Conservation (phyloP, 2,797 vertebrate species). For the Pelodytes ibericus region DNA sequence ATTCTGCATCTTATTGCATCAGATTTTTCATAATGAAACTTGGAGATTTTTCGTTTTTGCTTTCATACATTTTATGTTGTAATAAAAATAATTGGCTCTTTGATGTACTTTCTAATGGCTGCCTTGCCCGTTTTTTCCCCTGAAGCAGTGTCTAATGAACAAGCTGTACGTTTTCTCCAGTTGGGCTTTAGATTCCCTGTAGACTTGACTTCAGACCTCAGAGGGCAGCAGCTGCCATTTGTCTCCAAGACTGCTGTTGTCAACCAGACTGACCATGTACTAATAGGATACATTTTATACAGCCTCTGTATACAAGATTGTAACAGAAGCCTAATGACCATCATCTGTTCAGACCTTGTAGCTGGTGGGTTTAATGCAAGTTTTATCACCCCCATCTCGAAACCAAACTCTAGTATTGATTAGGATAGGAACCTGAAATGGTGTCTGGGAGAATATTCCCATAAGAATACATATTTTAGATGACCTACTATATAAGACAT, state of each 20-base stretch:
- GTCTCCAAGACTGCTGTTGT: constrained; percentile 74
- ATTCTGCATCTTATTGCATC: too few relatives aligned
- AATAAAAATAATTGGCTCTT: constrained; percentile 73
- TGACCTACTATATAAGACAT: constrained; percentile 45
- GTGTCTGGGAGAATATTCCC: constrained; percentile 42
- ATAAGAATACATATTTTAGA: constrained; percentile 53
- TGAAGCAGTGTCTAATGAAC: constrained; percentile 76
- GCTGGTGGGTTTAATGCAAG: constrained; percentile 68
- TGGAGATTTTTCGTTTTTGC: constrained; percentile 61
- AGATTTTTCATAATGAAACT: constrained; percentile 59
- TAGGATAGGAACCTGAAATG: constrained; percentile 50
- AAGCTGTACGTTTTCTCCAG: constrained; percentile 70
- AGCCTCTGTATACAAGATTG: constrained; percentile 60
- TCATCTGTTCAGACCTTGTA: constrained; percentile 75
- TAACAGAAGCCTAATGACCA: constrained; percentile 70
- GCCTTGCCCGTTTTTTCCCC: constrained; percentile 71
- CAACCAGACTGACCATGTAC: constrained; percentile 71
- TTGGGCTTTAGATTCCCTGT: constrained; percentile 72
- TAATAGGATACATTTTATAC: constrained; percentile 79
- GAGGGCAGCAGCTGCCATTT: constrained; percentile 78
- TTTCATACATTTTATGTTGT: constrained; percentile 41
- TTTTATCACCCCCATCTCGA: constrained; percentile 69
- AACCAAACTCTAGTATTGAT: constrained; percentile 66
- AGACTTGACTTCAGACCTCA: constrained; percentile 79
- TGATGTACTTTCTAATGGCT: constrained; percentile 71